phyloP scores from a whole-genome alignment of 2,888 invertebrate species.

The Celastrina argiolus region DNA sequence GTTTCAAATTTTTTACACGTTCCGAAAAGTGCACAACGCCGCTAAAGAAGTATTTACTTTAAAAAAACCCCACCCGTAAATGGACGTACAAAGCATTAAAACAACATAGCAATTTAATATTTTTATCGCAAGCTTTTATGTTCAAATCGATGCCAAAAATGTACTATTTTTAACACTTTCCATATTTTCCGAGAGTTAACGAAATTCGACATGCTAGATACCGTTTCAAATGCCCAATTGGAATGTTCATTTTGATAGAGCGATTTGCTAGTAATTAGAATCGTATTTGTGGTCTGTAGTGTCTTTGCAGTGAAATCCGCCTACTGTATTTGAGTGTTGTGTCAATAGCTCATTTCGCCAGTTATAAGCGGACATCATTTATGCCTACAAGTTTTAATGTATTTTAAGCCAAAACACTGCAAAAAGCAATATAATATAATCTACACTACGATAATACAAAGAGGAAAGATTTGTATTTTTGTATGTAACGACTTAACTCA shows the following conservation, averaged over 20 bases:
- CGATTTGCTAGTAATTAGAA: not conserved
- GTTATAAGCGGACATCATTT: not conserved
- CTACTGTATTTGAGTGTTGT: not conserved
- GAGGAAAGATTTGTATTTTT: too few species aligned
- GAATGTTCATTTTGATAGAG: not conserved
- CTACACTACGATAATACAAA: too few species aligned
- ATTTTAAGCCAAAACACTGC: too few species aligned
- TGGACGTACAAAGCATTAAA: too few species aligned
- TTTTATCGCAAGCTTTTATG: not conserved
- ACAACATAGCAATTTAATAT: too few species aligned
- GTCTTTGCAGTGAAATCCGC: conserved; percentile 8
- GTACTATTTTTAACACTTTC: not conserved
- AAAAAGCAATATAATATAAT: too few species aligned
- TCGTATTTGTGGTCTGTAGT: conserved; percentile 5
- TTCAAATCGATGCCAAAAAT: not conserved
- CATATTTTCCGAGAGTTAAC: not conserved
- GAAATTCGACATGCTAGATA: conserved; percentile 25
- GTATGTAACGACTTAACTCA: too few species aligned
- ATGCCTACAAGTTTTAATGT: not conserved
- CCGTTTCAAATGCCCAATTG: conserved; percentile 18
- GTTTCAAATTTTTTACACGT: too few species aligned
- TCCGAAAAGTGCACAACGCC: too few species aligned
- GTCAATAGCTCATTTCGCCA: not conserved
- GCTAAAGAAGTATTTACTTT: too few species aligned
- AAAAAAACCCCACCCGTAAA: too few species aligned